A percentile compares a stretch with the other conserved stretches of the same genome.
Conservation (phyloP, 92 coral and sea anemone species). For the Porites lobata region DNA sequence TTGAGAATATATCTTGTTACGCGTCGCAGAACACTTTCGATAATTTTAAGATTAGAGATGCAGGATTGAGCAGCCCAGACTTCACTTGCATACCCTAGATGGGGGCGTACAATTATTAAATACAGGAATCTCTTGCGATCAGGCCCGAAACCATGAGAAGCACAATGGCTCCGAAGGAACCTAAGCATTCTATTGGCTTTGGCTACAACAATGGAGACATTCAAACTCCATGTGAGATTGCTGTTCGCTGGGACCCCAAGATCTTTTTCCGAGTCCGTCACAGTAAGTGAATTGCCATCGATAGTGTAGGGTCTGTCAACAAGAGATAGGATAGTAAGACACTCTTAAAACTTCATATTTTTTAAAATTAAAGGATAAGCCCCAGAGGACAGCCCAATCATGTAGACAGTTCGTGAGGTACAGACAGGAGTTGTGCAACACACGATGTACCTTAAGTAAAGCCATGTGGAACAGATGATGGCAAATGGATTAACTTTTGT, state of each 20-base stretch:
- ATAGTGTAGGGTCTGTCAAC: conserved; percentile 30
- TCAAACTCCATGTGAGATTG: conserved; percentile 52
- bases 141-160: neutral
- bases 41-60: too few species aligned
- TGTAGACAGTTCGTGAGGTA: too few species aligned
- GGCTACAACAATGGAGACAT: conserved; percentile 43
- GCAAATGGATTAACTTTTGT: too few species aligned
- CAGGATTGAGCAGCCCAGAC: neutral
- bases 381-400: too few species aligned
- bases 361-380: too few species aligned
- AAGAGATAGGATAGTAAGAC: conserved; percentile 7
- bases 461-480: too few species aligned
- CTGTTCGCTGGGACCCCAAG: conserved; percentile 45
- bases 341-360: neutral
- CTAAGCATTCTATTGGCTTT: conserved; percentile 56
- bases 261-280: conserved; percentile 48
- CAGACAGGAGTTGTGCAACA: too few species aligned
- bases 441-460: too few species aligned
- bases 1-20: too few species aligned
- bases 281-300: conserved; percentile 41
- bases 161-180: conserved; percentile 22
- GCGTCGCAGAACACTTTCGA: neutral
- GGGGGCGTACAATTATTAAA: neutral
- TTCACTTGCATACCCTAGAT: neutral
- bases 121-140: neutral